Evolutionary conservation across 2,888 invertebrate species (phyloP).

Genomic region (Argyresthia albistria): DNA sequence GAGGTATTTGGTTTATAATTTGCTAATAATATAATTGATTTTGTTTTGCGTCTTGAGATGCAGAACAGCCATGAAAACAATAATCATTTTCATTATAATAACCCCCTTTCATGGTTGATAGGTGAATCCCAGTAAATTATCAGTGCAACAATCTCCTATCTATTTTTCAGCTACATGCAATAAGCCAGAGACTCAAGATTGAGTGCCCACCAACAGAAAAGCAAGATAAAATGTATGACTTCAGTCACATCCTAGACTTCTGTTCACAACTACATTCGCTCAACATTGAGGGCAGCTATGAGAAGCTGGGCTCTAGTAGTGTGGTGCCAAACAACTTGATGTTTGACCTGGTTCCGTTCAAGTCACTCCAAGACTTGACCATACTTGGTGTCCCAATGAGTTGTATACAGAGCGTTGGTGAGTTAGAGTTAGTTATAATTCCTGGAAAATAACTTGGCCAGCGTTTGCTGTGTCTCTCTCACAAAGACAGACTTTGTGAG

Average conservation of each 20-base stretch:
- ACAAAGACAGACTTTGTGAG: too few species aligned
- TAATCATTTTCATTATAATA: not conserved
- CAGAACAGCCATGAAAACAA: too few species aligned
- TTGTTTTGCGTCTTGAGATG: too few species aligned
- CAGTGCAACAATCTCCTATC: constrained; percentile 5
- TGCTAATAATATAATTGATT: too few species aligned
- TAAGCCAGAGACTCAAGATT: constrained; percentile 88
- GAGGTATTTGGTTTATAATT: constrained; percentile 69
- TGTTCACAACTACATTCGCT: constrained; percentile 82
- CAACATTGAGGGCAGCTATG: constrained; percentile 77
- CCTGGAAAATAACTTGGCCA: too few species aligned
- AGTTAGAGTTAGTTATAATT: constrained; percentile 14
- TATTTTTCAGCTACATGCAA: constrained; percentile 84
- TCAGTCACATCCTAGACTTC: constrained; percentile 93
- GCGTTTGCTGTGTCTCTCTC: too few species aligned
- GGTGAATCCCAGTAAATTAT: not conserved
- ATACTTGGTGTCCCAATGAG: constrained; percentile 79
- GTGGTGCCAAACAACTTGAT: constrained; percentile 84
- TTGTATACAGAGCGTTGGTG: constrained; percentile 76
- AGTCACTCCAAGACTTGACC: constrained; percentile 79
- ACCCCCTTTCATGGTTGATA: too few species aligned
- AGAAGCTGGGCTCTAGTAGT: constrained; percentile 85
- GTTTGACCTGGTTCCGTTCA: constrained; percentile 89
- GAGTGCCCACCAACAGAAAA: constrained; percentile 88
- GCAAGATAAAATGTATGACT: constrained; percentile 85